Evolutionary conservation across 1,140 invertebrate genomes (phyloP).

Genomic region (Aethina tumida): DNA sequence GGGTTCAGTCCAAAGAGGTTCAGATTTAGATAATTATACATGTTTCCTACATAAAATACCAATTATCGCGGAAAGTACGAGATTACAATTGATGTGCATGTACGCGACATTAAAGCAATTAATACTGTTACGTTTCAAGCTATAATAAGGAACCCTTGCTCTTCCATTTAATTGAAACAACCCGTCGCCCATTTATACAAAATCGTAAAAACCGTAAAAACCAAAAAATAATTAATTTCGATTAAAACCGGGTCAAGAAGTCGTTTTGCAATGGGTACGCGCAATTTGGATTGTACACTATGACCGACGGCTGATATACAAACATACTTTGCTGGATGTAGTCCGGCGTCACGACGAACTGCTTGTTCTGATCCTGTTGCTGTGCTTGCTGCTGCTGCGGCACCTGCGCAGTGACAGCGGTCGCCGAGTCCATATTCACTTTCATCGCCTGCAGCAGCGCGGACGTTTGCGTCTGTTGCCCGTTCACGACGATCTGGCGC

Average conservation of each 20-base stretch:
- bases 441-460: constrained; percentile 32
- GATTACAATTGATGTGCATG: no score
- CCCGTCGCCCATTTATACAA: constrained; percentile 6
- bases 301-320: constrained; percentile 35
- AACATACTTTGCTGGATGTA: constrained; percentile 81
- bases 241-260: constrained; percentile 21
- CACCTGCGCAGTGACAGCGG: constrained; percentile 1
- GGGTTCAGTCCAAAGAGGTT: no score
- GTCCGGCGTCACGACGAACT: constrained; percentile 77
- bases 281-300: constrained; percentile 36
- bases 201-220: constrained; percentile 2
- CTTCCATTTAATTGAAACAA: constrained; percentile 17
- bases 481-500: constrained; percentile 33
- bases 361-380: constrained; percentile 40
- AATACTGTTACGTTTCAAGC: no score
- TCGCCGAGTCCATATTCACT: constrained; percentile 23
- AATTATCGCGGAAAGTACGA: no score
- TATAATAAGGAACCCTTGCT: constrained; percentile 24
- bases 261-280: constrained; percentile 37
- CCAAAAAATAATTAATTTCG: constrained; percentile 7
- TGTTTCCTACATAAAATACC: no score
- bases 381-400: constrained; percentile 9
- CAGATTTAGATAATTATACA: no score
- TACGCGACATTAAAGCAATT: no score
- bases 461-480: constrained; percentile 30